A percentile compares a stretch with the other conserved stretches of the same genome.
Evolutionary conservation across 2,113 vertebrate species (phyloP).

Genomic region (Oxygymnocypris stewartii): DNA sequence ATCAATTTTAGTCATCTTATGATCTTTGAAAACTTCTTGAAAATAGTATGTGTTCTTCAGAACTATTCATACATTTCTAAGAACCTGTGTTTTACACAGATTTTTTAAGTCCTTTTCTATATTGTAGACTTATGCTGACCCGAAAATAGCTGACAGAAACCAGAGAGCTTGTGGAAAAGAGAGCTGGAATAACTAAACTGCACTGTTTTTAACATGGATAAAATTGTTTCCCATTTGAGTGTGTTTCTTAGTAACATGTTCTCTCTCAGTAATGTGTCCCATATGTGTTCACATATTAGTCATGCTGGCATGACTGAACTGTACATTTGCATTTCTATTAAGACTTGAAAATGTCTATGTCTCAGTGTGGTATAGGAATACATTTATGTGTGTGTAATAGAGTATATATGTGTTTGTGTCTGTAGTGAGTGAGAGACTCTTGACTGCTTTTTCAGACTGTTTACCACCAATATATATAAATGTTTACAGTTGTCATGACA

Average conservation of each 20-base stretch:
- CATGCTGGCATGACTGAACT: constrained; percentile 19
- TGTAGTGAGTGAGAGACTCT: neutral
- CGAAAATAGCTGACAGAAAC: neutral
- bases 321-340: constrained; percentile 12
- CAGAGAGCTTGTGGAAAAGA: neutral
- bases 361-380: neutral
- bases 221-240: constrained; percentile 7
- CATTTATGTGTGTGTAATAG: neutral
- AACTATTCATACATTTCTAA: neutral
- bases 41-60: no score
- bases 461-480: constrained; percentile 44
- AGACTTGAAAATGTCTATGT: neutral
- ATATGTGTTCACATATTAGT: constrained; percentile 30
- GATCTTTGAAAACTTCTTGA: no score
- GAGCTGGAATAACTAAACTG: neutral
- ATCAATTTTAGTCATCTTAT: no score
- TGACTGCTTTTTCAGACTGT: constrained; percentile 8
- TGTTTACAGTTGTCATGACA: constrained; percentile 54
- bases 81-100: no score
- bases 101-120: neutral
- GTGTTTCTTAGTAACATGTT: constrained; percentile 28
- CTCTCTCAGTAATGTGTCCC: constrained; percentile 40
- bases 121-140: neutral
- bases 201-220: neutral
- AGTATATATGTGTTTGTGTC: constrained; percentile 15